A percentile compares a stretch with the other conserved stretches of the same genome.
Conservation (phyloP, 2,888 invertebrate species). For the Ochropacha duplaris region DNA sequence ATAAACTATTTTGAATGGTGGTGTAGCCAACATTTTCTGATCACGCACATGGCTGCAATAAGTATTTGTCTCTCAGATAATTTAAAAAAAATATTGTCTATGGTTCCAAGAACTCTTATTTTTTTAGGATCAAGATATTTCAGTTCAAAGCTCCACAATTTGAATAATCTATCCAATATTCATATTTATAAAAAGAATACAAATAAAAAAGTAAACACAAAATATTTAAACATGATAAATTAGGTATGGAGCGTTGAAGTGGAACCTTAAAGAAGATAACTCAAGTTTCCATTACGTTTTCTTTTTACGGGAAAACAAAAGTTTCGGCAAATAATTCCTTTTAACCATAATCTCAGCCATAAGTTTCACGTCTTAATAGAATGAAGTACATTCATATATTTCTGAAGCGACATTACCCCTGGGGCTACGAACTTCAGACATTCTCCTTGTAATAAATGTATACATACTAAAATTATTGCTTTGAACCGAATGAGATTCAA, state of each 20-base stretch:
- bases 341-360: constrained; percentile 2
- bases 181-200: background rate
- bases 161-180: too few relatives aligned
- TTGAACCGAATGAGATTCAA: background rate
- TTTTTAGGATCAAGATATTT: background rate
- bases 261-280: background rate
- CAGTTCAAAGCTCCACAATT: background rate
- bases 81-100: too few relatives aligned
- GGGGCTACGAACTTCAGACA: background rate
- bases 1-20: too few relatives aligned
- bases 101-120: too few relatives aligned
- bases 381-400: constrained; percentile 6
- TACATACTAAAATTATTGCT: background rate
- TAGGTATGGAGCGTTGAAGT: background rate
- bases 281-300: background rate
- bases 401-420: background rate
- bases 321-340: background rate
- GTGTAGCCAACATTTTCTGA: too few relatives aligned
- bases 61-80: too few relatives aligned
- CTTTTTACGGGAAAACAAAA: background rate
- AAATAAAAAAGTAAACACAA: background rate
- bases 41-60: too few relatives aligned
- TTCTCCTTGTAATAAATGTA: background rate
- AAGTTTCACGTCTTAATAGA: constrained; percentile 3
- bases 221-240: background rate